Evolutionary conservation across 2,888 invertebrate genomes (phyloP), one percentile per base, ranked within the genome.

Genomic region (Apamea anceps): DNA sequence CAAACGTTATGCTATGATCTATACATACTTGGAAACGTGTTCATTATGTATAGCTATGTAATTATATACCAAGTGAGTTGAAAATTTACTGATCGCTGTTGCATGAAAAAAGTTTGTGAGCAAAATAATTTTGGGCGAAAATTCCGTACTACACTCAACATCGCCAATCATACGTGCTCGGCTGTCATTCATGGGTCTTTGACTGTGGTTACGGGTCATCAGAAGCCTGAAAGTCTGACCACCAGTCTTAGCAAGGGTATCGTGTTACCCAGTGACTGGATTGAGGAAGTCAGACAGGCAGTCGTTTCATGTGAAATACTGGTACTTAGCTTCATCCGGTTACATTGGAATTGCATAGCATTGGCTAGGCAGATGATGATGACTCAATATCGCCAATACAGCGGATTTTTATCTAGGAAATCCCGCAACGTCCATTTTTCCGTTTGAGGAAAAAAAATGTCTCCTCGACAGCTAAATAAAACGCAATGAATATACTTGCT

Each of bases 1-100:
- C 68, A n/a, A 83, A 63, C 65, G 66, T 65, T 80, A 65, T 48
- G 77, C 25, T 84, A 13, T 21, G 10, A 67, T 54, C 10, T 25
- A 25, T 57, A 42, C 28, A 0, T 67, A 62, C 66, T 67, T 45
- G 15, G 54, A 18, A 65, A 71, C 45, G 60, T 66, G 37, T 66
- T 60, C 18, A 13, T 74, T 62, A 72, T n/a, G n/a, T n/a, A n/a
- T 66, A 28, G 5, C 25, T 66, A 32, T 32, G 13, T 48, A 25
- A 15, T 32, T 75, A 66, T 65, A 28, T 51, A 42, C 42, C 10
- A 10, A 67, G 67, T 15, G n/a, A 42, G 25, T 15, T n/a, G 12
- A 42, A 57, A 12, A 57, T 25, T 71, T 6, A 37, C 10, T 71
- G 5, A 13, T 70, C 8, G 13, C 21, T 25, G 48, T 25, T 2